Base-by-base conservation (phyloP, 1,140 invertebrate species). In the Drosophila kepulauana region DNA sequence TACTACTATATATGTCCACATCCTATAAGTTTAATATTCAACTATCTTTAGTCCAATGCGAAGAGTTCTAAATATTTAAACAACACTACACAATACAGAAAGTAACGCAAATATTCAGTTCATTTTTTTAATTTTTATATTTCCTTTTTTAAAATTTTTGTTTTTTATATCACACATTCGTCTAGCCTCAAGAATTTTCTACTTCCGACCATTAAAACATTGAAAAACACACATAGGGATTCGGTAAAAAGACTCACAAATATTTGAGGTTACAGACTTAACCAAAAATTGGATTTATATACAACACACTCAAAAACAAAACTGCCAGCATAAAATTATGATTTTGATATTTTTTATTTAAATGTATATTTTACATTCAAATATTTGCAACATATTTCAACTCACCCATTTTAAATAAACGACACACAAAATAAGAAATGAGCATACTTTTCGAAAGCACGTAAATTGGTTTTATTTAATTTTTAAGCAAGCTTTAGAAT, bases 361-460 rank as follows among this genome's bases (percentile, higher is more conserved):
- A 20, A 11, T 54, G 33, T 66, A 54, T 56, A 33, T 33, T 48
- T 46, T 48, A 15, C 13, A 67, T 66, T 86, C 45, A 57, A 81
- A 85, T 85, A 86, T 86, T 85, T 82, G 63, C 82, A 82, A 69
- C 35, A 58, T 25, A 45, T 58, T 70, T 38, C 45, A 70, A 75
- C 28, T 73, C 45, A 41, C 35, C 72, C 67, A 68, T 68, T 81
- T 85, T 73, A 46, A 88, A 87, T 87, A 87, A 87, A 90, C 66
- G 46, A 79, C 75, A 90, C 81, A 86, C 78, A 84, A 81, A 78
- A 78, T 69, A 75, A 71, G 82, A 88, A 90, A 76, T 71, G 78
- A 89, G 75, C 49, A 73, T 82, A 88, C 73, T 82, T 80, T 84
- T 81, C 28, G 68, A 87, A 87, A 88, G 84, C 79, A 88, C 48